Percentiles rank a stretch among this genome's conserved stretches.
Conservation (phyloP, 53 echinoderm and acorn worm genomes). For the Henricia sp. region DNA sequence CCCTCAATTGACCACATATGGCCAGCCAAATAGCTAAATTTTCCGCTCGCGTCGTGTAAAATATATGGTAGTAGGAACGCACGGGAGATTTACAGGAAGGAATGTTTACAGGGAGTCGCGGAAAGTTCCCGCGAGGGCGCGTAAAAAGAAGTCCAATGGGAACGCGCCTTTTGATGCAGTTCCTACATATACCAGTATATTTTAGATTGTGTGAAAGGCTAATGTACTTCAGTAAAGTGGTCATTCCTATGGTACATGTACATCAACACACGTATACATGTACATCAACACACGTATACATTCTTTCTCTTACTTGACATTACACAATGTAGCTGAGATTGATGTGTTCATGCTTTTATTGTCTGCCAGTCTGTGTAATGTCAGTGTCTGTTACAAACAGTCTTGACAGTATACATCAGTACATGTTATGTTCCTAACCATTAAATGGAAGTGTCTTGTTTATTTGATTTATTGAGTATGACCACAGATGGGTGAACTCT, state of each 20-base stretch:
- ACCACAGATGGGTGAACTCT: neutral
- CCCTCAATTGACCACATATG: too few species aligned
- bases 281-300: neutral
- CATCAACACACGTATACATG: neutral
- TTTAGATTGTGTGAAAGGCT: neutral
- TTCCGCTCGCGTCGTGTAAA: too few species aligned
- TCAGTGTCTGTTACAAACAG: too few species aligned
- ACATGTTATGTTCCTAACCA: neutral
- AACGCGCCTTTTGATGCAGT: too few species aligned
- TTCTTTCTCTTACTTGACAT: neutral
- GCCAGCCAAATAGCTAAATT: too few species aligned
- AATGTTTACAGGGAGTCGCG: too few species aligned
- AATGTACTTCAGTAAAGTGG: neutral
- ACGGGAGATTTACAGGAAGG: too few species aligned
- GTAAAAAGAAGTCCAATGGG: too few species aligned
- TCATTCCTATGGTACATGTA: neutral
- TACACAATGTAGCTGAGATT: neutral
- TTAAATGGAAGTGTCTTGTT: constrained; percentile 3
- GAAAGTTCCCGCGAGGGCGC: too few species aligned
- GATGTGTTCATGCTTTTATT: neutral
- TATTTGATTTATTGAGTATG: neutral
- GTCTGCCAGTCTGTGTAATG: too few species aligned
- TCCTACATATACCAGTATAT: neutral
- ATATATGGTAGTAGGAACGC: too few species aligned
- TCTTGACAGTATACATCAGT: too few species aligned